phyloP scores from a whole-genome alignment of 2,797 vertebrate species.

The Choloepus didactylus region DNA sequence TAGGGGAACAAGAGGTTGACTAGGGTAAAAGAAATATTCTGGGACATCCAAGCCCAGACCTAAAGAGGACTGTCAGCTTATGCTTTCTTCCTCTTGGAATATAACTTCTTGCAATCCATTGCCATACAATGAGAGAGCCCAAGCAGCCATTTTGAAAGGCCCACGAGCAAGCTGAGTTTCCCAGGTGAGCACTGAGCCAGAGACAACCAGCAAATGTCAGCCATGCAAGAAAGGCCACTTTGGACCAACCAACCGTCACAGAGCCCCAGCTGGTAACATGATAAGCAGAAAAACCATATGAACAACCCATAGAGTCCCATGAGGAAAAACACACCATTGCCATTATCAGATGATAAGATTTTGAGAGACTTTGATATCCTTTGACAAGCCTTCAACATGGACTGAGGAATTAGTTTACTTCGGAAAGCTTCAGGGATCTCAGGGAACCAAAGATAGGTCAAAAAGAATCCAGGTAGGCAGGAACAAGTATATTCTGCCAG shows the following conservation, averaged over 20 bases:
- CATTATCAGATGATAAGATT: neutral
- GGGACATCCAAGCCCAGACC: neutral
- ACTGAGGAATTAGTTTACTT: constrained; percentile 26
- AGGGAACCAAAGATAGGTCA: neutral
- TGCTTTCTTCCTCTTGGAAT: neutral
- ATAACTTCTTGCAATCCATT: neutral
- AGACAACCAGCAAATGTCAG: no score
- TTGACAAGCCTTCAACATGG: neutral
- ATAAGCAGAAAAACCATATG: neutral
- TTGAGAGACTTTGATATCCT: neutral
- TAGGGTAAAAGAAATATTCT: neutral
- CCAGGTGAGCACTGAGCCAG: no score
- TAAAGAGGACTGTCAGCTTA: neutral
- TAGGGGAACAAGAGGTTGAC: no score
- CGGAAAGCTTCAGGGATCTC: neutral
- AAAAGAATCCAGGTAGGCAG: constrained; percentile 53
- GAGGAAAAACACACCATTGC: neutral
- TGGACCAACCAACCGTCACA: neutral
- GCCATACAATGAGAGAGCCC: neutral
- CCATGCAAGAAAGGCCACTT: no score
- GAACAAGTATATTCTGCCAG: constrained; percentile 44
- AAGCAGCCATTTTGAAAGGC: neutral
- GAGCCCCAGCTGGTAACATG: no score
- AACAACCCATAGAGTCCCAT: neutral
- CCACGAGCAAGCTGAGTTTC: neutral